Percentiles rank a stretch among this genome's conserved stretches.
Conservation (phyloP, 2,797 vertebrate species). For the Lophotriccus pileatus region DNA sequence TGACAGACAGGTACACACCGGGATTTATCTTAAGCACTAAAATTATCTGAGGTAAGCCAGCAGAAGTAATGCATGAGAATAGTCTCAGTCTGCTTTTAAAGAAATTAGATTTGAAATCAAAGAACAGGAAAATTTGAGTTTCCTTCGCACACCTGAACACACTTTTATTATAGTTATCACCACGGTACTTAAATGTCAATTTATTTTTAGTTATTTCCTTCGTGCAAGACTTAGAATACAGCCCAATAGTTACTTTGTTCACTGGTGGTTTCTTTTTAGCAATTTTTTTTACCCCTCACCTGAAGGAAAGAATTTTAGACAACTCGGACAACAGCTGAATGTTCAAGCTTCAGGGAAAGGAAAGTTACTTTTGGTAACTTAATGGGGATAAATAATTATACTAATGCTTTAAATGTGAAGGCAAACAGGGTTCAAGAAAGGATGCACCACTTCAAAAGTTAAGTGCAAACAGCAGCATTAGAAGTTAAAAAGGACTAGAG, state of each 20-base stretch:
- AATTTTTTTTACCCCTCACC: background rate
- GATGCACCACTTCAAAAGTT: background rate
- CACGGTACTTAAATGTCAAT: background rate
- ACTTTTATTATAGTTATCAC: background rate
- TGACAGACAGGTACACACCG: slow-evolving; percentile 40
- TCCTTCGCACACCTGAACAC: background rate
- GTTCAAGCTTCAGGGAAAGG: background rate
- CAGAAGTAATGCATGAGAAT: slow-evolving; percentile 42
- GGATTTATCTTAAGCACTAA: slow-evolving; percentile 53
- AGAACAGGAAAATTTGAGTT: background rate
- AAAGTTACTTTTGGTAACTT: background rate
- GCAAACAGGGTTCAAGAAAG: background rate
- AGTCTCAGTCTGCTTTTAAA: slow-evolving; percentile 7
- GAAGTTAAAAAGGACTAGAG: background rate
- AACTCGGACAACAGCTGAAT: background rate
- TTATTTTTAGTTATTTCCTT: background rate
- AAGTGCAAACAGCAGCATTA: background rate
- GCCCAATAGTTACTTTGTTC: background rate
- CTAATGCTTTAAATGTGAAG: background rate
- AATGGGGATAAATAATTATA: background rate
- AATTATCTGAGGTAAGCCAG: slow-evolving; percentile 28
- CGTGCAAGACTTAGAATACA: background rate
- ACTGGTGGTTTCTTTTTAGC: background rate
- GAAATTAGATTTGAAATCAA: slow-evolving; percentile 3
- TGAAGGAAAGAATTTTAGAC: background rate